Conservation (phyloP, 1,140 invertebrate genomes). For the Hirudo medicinalis region DNA sequence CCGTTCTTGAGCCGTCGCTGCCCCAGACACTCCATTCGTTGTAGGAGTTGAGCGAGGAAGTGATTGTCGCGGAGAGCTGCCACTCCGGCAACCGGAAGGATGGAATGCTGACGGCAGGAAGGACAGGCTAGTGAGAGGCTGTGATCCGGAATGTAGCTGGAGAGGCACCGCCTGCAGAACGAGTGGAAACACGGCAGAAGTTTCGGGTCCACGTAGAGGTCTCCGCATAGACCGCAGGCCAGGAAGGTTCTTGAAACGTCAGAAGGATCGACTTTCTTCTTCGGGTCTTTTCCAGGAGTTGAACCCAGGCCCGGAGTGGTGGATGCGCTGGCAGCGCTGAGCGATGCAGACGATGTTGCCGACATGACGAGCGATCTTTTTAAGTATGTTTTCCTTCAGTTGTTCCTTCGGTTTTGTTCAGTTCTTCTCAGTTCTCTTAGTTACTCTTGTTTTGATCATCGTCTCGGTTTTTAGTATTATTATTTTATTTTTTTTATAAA, state of each 20-base stretch:
- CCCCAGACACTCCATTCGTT: conserved; percentile 30
- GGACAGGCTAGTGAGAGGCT: conserved; percentile 47
- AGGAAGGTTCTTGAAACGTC: conserved; percentile 37
- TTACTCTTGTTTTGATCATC: no score
- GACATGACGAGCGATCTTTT: not conserved
- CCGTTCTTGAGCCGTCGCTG: not conserved
- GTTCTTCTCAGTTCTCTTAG: no score
- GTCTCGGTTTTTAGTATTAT: no score
- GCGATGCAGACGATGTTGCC: not conserved
- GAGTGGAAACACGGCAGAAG: conserved; percentile 43
- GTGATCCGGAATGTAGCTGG: conserved; percentile 39
- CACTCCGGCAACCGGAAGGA: conserved; percentile 46
- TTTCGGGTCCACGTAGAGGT: conserved; percentile 34
- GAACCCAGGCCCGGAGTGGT: conserved; percentile 20
- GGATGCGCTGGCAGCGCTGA: not conserved
- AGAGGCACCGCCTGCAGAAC: conserved; percentile 40
- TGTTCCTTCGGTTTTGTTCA: no score
- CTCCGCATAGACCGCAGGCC: conserved; percentile 40
- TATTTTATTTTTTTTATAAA: no score
- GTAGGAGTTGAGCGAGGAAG: conserved; percentile 43
- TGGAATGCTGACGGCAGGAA: conserved; percentile 47
- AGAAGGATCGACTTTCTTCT: conserved; percentile 26
- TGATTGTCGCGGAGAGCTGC: conserved; percentile 44
- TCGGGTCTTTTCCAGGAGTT: conserved; percentile 24
- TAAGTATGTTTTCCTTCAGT: not conserved